phyloP scores from a whole-genome alignment of 2,797 vertebrate genomes.

The Onychomys arenicola region DNA sequence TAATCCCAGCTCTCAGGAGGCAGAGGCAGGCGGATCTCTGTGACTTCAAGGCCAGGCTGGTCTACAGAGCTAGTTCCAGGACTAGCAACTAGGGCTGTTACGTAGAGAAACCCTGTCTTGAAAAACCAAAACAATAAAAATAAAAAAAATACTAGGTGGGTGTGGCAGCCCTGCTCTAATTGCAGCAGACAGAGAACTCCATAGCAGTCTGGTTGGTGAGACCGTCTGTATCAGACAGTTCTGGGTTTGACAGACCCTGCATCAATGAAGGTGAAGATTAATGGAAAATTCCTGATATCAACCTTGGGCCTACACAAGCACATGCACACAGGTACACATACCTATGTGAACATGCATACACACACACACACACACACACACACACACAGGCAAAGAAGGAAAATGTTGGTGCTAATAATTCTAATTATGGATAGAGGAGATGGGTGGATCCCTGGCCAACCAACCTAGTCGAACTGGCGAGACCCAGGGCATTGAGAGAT shows the following conservation, averaged over 20 bases:
- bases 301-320: too few species aligned
- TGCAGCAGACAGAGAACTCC: not conserved
- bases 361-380: too few species aligned
- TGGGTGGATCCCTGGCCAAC: not conserved
- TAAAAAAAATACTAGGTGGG: not conserved
- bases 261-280: not conserved
- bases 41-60: not conserved
- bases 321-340: not conserved
- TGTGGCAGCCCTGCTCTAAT: too few species aligned
- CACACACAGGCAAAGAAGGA: not conserved
- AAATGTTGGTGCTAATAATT: not conserved
- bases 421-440: not conserved
- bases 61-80: not conserved
- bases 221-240: not conserved
- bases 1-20: too few species aligned
- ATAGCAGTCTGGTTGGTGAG: not conserved
- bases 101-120: not conserved
- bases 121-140: not conserved
- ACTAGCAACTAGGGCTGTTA: not conserved
- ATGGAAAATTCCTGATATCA: too few species aligned
- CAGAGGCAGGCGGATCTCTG: not conserved
- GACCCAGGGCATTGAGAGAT: not conserved
- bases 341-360: not conserved
- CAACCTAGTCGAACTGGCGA: not conserved
- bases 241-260: not conserved